Evolutionary conservation across 2,113 vertebrate genomes (phyloP), one percentile per base, ranked within the genome.

Genomic region (Gobio gobio): DNA sequence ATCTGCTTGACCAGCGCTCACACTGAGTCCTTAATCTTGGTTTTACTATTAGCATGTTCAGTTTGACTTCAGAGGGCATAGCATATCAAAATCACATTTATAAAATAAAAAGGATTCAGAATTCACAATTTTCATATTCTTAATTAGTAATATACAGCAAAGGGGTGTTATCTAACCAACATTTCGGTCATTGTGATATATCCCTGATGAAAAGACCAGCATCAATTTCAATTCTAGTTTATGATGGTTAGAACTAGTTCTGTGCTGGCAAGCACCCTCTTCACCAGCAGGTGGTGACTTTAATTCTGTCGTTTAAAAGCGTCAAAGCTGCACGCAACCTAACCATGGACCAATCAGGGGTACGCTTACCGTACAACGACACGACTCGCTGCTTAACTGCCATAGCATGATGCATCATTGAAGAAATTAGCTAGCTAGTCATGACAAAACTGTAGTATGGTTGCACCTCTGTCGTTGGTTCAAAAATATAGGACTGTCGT

Each of bases 1-100:
- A 33, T 49, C 81, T 78, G 80, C 54, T 83, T 68, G 75, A 33
- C 61, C 45, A 84, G 40, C 76, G 51, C 79, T 58, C 22, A 43
- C 22, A 40, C 76, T 83, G 58, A 75, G 47, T 24, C 59, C 29
- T 72, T 61, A 20, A 76, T 76, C 74, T 54, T 76, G 74, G 49
- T 54, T 76, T 51, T 33, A 49, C 47, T 54, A 20, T 76, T 76
- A 76, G 72, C 72, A 47, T 26, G 43, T 61, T 4, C 5, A 4
- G 10, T 45, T 22, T 9, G n/a, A 24, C 75, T 78, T 22, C 10
- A 22, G 16, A 58, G 74, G 26, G 26, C 49, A 56, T 77, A 29
- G 29, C 51, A 40, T 78, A 58, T 33, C 14, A 7, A 80, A 47
- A 80, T 63, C 7, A 10, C 49, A 76, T 76, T 26, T 76, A 12